Percentiles rank a stretch among this genome's conserved stretches.
phyloP scores from a whole-genome alignment of 2,888 invertebrate species.

The Diarsia mendica region DNA sequence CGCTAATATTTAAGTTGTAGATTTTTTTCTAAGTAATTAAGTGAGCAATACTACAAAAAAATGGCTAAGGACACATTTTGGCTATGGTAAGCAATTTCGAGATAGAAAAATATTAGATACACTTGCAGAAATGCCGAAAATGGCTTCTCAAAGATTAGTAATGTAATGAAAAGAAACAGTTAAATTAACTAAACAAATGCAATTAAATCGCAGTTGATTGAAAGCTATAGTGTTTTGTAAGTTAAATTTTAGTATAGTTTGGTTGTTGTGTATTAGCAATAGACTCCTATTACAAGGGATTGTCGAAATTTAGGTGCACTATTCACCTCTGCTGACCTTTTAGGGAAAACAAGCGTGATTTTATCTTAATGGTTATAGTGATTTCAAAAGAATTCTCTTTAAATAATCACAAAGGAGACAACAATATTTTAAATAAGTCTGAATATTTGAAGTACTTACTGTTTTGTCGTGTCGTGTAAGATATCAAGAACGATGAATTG shows the following conservation, averaged over 20 bases:
- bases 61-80: background rate
- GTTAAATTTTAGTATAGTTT: too few relatives aligned
- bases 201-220: background rate
- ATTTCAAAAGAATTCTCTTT: conserved; percentile 39
- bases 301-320: background rate
- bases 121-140: background rate
- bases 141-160: background rate
- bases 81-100: background rate
- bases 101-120: too few relatives aligned
- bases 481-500: conserved; percentile 19
- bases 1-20: background rate
- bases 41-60: background rate
- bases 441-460: conserved; percentile 48
- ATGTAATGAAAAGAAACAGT: background rate
- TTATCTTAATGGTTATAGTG: background rate
- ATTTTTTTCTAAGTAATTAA: background rate
- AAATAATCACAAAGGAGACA: conserved; percentile 1
- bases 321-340: background rate
- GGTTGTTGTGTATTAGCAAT: background rate
- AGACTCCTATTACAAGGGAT: background rate
- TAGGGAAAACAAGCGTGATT: background rate
- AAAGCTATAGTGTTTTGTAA: conserved; percentile 7
- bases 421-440: conserved; percentile 37
- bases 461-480: conserved; percentile 11
- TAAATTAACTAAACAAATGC: background rate